These are phyloP conservation scores for Microcebus jonahi DNA, from an alignment of 2,113 vertebrate genomes.

Conservation along the genomic window DNA sequence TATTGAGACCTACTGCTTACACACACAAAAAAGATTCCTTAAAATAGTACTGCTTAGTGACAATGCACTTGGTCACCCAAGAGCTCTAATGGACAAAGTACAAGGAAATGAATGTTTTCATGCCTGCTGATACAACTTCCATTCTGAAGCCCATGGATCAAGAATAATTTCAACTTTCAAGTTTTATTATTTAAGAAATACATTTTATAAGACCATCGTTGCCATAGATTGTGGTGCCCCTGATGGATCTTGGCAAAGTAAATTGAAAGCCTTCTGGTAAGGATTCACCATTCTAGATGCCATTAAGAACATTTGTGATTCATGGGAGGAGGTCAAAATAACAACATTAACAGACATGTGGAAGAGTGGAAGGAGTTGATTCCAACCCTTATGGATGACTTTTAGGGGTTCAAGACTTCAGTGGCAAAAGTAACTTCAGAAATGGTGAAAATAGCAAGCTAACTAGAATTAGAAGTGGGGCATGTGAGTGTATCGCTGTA, in stretches of 20 bases:
- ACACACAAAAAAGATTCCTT: not conserved
- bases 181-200: not conserved
- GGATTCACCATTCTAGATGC: not conserved
- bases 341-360: not conserved
- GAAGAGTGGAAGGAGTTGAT: not conserved
- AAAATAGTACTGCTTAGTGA: not conserved
- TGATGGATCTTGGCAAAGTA: not conserved
- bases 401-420: not conserved
- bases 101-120: not conserved
- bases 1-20: not conserved
- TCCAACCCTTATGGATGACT: not conserved
- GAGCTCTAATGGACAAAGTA: not conserved
- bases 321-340: not conserved
- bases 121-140: not conserved
- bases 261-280: not conserved
- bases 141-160: not conserved
- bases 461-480: not conserved
- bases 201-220: not conserved
- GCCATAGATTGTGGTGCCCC: not conserved
- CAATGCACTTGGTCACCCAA: not conserved
- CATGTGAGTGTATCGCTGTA: no score
- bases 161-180: not conserved
- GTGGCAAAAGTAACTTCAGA: not conserved
- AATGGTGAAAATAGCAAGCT: not conserved
- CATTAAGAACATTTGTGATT: not conserved